Percentiles rank a stretch among this genome's conserved stretches.
phyloP scores from a whole-genome alignment of 2,113 vertebrate species.

The Sula dactylatra region DNA sequence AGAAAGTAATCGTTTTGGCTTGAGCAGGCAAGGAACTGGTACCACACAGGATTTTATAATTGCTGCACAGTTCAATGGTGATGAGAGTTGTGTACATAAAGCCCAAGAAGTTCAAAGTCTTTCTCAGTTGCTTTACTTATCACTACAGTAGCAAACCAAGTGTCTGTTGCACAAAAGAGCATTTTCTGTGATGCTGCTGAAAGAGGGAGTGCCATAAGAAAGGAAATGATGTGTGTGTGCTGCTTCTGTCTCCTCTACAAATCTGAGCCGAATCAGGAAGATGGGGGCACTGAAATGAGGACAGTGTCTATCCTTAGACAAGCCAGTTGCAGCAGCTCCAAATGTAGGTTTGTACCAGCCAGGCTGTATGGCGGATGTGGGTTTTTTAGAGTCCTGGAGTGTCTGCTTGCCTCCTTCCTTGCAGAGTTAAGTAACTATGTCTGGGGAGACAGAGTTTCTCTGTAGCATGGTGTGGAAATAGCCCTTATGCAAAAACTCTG shows the following conservation, averaged over 20 bases:
- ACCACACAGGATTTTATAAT: not conserved
- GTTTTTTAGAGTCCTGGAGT: not conserved
- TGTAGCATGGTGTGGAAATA: not conserved
- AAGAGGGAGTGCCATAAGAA: not conserved
- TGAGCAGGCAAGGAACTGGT: not conserved
- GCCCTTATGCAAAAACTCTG: not conserved
- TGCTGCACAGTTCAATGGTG: not conserved
- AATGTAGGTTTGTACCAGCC: not conserved
- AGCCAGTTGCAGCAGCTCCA: not conserved
- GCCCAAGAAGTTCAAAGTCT: not conserved
- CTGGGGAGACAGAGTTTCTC: not conserved
- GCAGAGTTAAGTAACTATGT: not conserved
- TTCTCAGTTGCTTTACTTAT: not conserved
- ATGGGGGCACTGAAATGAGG: not conserved
- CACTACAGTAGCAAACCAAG: not conserved
- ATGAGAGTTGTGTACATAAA: accelerated
- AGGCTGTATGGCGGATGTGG: not conserved
- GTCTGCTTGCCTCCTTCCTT: not conserved
- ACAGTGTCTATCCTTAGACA: not conserved
- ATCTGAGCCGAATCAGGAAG: not conserved
- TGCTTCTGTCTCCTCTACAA: not conserved
- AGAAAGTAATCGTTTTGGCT: not conserved
- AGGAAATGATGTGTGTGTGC: not conserved
- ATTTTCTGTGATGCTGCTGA: not conserved
- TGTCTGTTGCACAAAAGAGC: not conserved